These are phyloP conservation scores for cat (Felis catus) DNA, from an alignment of 2,113 vertebrate genomes.

Conservation along the genomic window F.catus_Fca126_mat1.0 CM031428.1:13666001-13666500, in stretches of 20 bases:
- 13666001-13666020: background rate
- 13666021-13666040: background rate
- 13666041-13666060: conserved; percentile 83
- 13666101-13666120: conserved; percentile 96
- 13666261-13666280: conserved; percentile 96
- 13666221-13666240: background rate
- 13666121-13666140: conserved; percentile 97
- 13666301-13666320: conserved; percentile 99
- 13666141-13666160: conserved; percentile 96
- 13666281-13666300: conserved; percentile 98
- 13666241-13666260: conserved; percentile 46
- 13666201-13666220: background rate
- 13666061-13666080: conserved; percentile 89
- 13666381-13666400: background rate
- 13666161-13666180: conserved; percentile 97
- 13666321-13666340: conserved; percentile 91
- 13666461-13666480: background rate
- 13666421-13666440: background rate
- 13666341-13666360: conserved; percentile 94
- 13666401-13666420: background rate
- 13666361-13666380: background rate
- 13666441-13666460: background rate
- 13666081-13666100: conserved; percentile 91
- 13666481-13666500: background rate
- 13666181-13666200: conserved; percentile 93